Conservation (phyloP, 2,113 vertebrate species). For the Nothocercus nigrocapillus region DNA sequence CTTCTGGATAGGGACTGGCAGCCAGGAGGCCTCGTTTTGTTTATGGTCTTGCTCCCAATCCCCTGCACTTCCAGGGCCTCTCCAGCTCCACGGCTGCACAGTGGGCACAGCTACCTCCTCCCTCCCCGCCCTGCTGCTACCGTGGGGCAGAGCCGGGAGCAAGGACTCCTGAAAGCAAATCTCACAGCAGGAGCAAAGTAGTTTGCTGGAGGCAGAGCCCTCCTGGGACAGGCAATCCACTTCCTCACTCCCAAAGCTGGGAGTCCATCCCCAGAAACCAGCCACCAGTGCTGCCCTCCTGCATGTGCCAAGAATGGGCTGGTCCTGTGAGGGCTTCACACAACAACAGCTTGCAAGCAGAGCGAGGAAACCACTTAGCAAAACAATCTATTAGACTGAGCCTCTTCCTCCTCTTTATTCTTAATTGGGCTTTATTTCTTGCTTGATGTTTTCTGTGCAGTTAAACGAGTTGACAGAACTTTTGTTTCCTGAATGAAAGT, state of each 20-base stretch:
- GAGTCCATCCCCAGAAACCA: neutral
- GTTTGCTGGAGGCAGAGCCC: neutral
- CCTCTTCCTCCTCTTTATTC: constrained; percentile 49
- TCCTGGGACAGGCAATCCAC: accelerated
- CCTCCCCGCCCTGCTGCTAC: neutral
- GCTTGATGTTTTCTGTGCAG: constrained; percentile 62
- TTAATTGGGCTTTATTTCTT: constrained; percentile 70
- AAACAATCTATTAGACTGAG: constrained; percentile 35
- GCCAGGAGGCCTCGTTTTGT: neutral
- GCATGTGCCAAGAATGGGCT: neutral
- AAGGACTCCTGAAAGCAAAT: neutral
- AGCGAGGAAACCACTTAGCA: constrained; percentile 28
- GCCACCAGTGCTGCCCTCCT: neutral
- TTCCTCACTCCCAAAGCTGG: accelerated
- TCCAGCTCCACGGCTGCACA: neutral
- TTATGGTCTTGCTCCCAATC: neutral
- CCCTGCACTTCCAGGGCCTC: neutral
- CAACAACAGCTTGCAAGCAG: neutral
- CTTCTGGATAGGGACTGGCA: neutral
- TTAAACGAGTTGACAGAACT: constrained; percentile 64
- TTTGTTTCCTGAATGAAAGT: constrained; percentile 68
- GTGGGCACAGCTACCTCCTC: neutral
- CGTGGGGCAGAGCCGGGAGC: neutral
- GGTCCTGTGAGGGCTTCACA: neutral
- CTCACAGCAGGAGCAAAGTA: neutral